Evolutionary conservation across 2,888 invertebrate species (phyloP).

Genomic region (Marronus borbonicus): DNA sequence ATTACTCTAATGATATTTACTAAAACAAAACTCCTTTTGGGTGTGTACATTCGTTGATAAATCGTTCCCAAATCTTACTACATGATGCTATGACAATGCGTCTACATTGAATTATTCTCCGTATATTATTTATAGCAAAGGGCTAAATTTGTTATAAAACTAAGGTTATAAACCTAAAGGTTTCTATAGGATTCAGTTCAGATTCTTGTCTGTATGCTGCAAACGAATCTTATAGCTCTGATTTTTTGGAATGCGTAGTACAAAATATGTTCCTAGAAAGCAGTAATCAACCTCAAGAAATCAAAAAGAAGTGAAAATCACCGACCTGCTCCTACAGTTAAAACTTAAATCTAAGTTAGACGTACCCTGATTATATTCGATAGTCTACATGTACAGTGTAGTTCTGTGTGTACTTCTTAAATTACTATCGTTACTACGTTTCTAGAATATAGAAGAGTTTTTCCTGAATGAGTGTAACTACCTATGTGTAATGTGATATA

Average conservation of each 20-base stretch:
- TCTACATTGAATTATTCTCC: too few relatives aligned
- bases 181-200: too few relatives aligned
- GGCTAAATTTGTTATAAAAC: too few relatives aligned
- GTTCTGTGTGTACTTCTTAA: not conserved
- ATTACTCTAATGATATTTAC: too few relatives aligned
- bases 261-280: constrained; percentile 37
- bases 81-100: too few relatives aligned
- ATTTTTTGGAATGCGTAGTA: not conserved
- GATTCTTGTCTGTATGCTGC: too few relatives aligned
- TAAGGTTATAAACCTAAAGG: too few relatives aligned
- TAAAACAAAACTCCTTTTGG: too few relatives aligned
- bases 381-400: not conserved
- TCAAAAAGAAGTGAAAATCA: constrained; percentile 25
- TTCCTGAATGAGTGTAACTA: constrained; percentile 19
- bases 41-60: too few relatives aligned
- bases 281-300: constrained; percentile 25
- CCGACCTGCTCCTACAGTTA: not conserved
- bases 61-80: too few relatives aligned
- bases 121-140: too few relatives aligned
- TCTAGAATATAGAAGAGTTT: constrained; percentile 1
- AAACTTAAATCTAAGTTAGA: constrained; percentile 2
- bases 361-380: constrained; percentile 12
- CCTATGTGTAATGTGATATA: not conserved
- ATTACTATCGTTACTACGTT: constrained; percentile 12
- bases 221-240: not conserved